Conservation (phyloP, 1,140 invertebrate genomes). For the Episyrphus balteatus region DNA sequence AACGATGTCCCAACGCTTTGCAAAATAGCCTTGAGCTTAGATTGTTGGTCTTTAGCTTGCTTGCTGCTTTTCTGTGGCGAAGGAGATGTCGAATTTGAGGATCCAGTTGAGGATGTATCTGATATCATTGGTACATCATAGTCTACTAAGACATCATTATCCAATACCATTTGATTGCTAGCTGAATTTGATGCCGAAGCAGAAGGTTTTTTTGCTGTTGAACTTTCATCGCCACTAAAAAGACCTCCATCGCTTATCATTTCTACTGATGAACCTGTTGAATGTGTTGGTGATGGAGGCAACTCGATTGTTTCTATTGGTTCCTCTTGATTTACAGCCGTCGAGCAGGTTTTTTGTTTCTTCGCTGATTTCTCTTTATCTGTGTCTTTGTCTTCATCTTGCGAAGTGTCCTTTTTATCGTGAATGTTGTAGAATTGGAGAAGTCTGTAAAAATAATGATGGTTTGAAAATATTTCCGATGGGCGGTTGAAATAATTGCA, state of each 20-base stretch:
- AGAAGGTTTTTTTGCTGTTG: not conserved
- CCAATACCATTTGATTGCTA: constrained; percentile 7
- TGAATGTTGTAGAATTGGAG: constrained; percentile 58
- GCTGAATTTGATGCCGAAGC: not conserved
- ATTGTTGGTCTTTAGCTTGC: constrained; percentile 15
- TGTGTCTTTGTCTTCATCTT: constrained; percentile 23
- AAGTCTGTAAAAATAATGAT: constrained; percentile 41
- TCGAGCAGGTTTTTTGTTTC: constrained; percentile 42
- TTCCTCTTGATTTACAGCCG: constrained; percentile 3
- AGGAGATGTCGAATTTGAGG: constrained; percentile 16
- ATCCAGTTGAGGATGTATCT: constrained; percentile 5
- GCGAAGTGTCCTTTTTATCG: constrained; percentile 42
- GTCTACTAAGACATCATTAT: constrained; percentile 7
- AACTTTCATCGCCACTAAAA: not conserved
- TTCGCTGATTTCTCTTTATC: constrained; percentile 30
- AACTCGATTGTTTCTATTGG: constrained; percentile 2
- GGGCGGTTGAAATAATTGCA: constrained; percentile 2
- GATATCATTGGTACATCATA: constrained; percentile 17
- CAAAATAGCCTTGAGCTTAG: constrained; percentile 30
- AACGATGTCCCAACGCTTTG: constrained; percentile 9
- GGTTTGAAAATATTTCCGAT: not conserved
- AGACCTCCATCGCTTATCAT: not conserved
- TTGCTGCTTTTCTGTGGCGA: constrained; percentile 8
- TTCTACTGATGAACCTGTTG: constrained; percentile 4
- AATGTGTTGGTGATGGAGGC: constrained; percentile 2